Conservation (phyloP, 2,888 invertebrate genomes). For the Alcis repandata region DNA sequence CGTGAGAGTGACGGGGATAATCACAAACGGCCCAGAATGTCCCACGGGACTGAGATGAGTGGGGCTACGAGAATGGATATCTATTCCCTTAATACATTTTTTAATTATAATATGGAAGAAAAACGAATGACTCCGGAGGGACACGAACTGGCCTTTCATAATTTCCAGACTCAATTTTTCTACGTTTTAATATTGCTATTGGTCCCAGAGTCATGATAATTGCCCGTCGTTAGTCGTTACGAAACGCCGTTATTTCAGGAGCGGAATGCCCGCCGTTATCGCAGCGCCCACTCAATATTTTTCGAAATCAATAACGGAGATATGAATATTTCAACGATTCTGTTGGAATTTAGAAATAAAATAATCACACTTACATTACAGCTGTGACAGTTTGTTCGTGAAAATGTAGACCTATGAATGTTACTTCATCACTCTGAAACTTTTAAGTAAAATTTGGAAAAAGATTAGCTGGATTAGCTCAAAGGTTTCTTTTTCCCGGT, state of each 20-base stretch:
- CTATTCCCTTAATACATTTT: no score
- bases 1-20: no score
- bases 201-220: not conserved
- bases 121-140: not conserved
- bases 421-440: no score
- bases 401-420: no score
- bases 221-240: not conserved
- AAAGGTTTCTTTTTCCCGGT: no score
- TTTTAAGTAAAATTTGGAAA: no score
- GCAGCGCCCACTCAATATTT: not conserved
- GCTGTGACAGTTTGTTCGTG: no score
- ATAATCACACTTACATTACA: no score
- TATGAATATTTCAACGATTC: slow-evolving; percentile 13
- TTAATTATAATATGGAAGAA: not conserved
- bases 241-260: slow-evolving; percentile 1
- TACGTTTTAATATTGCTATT: not conserved
- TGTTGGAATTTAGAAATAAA: slow-evolving; percentile 4
- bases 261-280: not conserved
- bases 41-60: no score
- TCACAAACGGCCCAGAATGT: no score
- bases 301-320: slow-evolving; percentile 5
- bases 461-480: no score
- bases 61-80: no score
- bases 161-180: not conserved
- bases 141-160: not conserved